phyloP scores from a whole-genome alignment of 2,113 vertebrate genomes.

The Rutilus rutilus region DNA sequence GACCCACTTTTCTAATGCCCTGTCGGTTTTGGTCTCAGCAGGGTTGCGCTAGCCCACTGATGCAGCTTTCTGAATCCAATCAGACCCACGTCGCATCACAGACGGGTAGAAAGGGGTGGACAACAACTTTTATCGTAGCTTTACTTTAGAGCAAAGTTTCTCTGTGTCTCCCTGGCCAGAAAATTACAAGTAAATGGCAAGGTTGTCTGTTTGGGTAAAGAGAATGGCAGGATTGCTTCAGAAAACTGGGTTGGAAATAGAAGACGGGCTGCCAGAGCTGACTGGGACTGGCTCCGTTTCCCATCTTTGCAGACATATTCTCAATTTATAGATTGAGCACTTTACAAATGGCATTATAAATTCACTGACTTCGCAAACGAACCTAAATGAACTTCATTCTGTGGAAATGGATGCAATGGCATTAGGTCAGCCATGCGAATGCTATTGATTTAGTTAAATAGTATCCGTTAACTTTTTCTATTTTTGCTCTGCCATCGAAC shows the following conservation, averaged over 20 bases:
- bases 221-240: neutral
- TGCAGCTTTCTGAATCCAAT: neutral
- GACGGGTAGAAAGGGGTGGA: neutral
- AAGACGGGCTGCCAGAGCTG: conserved; percentile 18
- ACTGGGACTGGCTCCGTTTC: neutral
- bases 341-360: conserved; percentile 61
- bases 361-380: conserved; percentile 62
- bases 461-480: neutral
- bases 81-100: neutral
- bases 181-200: neutral
- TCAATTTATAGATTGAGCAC: neutral
- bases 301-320: conserved; percentile 2
- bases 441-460: neutral
- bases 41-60: neutral
- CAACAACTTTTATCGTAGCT: neutral
- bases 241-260: conserved; percentile 11
- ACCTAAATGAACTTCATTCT: conserved; percentile 67
- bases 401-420: conserved; percentile 50
- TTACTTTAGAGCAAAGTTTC: conserved; percentile 20
- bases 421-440: neutral
- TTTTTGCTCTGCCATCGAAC: neutral
- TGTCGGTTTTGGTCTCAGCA: neutral
- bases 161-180: neutral
- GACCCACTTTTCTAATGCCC: conserved; percentile 3
- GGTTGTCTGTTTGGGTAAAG: conserved; percentile 7